These are phyloP conservation scores for Canis aureus DNA, from an alignment of 2,113 vertebrate species.

Conservation along the genomic window DNA sequence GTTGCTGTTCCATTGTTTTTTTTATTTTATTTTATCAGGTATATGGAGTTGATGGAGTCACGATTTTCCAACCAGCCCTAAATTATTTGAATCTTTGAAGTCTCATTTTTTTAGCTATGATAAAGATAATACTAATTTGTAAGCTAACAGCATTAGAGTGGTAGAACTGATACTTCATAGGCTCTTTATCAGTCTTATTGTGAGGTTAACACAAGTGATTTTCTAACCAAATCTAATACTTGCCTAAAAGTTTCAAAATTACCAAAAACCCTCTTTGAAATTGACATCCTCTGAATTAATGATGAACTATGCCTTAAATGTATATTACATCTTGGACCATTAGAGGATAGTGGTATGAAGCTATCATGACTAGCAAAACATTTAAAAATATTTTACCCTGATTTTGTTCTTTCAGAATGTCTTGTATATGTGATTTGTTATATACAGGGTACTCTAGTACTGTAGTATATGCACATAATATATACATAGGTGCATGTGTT, in stretches of 20 bases:
- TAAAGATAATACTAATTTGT: constrained; percentile 23
- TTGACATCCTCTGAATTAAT: not conserved
- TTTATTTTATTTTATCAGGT: constrained; percentile 50
- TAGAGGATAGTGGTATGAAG: not conserved
- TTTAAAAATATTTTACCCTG: constrained; percentile 53
- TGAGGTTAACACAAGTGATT: constrained; percentile 15
- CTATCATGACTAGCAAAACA: not conserved
- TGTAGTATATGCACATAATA: not conserved
- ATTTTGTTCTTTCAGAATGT: constrained; percentile 41
- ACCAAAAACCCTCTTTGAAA: constrained; percentile 13
- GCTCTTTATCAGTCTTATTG: not conserved
- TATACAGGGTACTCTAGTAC: not conserved
- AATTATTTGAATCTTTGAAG: constrained; percentile 36
- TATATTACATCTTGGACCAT: not conserved
- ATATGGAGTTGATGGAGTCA: not conserved
- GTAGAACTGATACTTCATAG: not conserved
- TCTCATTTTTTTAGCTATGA: constrained; percentile 51
- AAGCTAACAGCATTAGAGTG: not conserved
- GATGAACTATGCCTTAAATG: not conserved
- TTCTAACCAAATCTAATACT: not conserved
- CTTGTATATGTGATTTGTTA: not conserved
- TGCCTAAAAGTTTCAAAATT: constrained; percentile 27
- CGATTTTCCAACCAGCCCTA: not conserved
- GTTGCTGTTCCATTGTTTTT: not conserved
- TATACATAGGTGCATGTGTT: not conserved